A percentile compares a stretch with the other conserved stretches of the same genome.
These are phyloP conservation scores for Camponotus floridanus DNA, from an alignment of 1,140 invertebrate species.

Conservation along the genomic window DNA sequence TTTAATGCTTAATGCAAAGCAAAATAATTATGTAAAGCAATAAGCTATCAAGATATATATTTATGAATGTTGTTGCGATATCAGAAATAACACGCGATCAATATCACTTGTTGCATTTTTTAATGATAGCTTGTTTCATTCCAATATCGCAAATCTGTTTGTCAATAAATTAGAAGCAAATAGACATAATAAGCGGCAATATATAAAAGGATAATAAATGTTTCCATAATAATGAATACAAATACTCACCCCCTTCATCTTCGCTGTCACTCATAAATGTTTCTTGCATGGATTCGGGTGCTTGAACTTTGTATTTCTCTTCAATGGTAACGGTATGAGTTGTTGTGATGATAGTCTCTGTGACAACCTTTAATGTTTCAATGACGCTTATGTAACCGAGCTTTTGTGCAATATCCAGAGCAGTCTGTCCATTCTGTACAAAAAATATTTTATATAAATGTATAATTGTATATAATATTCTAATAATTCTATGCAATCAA, in stretches of 20 bases:
- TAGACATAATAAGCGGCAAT: constrained; percentile 38
- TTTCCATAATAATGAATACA: neutral
- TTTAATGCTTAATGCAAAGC: constrained; percentile 17
- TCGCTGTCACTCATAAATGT: constrained; percentile 99
- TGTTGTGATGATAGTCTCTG: constrained; percentile 94
- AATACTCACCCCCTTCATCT: constrained; percentile 97
- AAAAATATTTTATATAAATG: constrained; percentile 56
- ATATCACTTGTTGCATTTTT: constrained; percentile 24
- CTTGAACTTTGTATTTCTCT: constrained; percentile 98
- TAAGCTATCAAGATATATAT: constrained; percentile 35
- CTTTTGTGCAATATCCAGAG: constrained; percentile 97
- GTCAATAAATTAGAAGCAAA: constrained; percentile 33
- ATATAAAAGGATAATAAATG: constrained; percentile 18
- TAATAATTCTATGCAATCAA: neutral
- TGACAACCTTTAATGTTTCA: constrained; percentile 98
- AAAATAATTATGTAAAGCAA: constrained; percentile 46
- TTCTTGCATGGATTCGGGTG: constrained; percentile 99
- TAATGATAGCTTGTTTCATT: constrained; percentile 7
- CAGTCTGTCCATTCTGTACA: constrained; percentile 97
- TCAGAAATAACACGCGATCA: neutral
- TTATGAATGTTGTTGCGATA: constrained; percentile 34
- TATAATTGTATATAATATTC: neutral
- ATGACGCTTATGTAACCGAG: constrained; percentile 99
- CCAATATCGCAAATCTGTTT: constrained; percentile 25
- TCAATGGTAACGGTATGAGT: constrained; percentile 90